Conservation (phyloP, 1,140 invertebrate species). For the Galendromus occidentalis region DNA sequence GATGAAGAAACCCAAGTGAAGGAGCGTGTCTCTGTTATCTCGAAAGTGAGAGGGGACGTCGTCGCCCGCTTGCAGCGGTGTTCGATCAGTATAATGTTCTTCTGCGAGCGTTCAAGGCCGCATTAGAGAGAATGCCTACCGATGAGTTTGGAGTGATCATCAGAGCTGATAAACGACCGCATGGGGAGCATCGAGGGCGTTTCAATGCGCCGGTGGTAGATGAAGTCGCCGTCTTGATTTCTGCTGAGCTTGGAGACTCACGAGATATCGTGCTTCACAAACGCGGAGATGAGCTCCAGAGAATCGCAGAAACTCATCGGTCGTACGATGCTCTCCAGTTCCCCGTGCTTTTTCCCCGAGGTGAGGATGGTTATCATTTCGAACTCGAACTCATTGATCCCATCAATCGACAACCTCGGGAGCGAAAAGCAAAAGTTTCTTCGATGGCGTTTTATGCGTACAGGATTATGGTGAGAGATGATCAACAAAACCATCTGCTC, state of each 20-base stretch:
- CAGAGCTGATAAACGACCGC: slow-evolving; percentile 25
- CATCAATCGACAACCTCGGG: background rate
- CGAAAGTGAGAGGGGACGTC: background rate
- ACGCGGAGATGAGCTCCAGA: slow-evolving; percentile 18
- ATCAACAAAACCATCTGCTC: no score
- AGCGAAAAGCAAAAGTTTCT: no score
- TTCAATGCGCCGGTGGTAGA: slow-evolving; percentile 23
- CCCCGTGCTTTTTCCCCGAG: slow-evolving; percentile 17
- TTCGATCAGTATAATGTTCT: slow-evolving; percentile 11
- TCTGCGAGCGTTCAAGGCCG: slow-evolving; percentile 17
- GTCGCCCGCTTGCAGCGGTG: slow-evolving; percentile 4
- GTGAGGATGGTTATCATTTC: slow-evolving; percentile 19
- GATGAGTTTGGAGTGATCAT: slow-evolving; percentile 20
- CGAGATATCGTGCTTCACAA: slow-evolving; percentile 18
- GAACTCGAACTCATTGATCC: slow-evolving; percentile 10
- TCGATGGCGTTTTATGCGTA: no score
- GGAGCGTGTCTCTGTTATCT: slow-evolving; percentile 3
- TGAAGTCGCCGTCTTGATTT: slow-evolving; percentile 17
- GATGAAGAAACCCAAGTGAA: slow-evolving; percentile 22
- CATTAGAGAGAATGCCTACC: slow-evolving; percentile 17
- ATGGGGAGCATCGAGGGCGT: slow-evolving; percentile 25
- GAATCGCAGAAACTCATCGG: slow-evolving; percentile 13
- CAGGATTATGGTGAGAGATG: no score
- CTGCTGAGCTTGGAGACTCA: slow-evolving; percentile 6
- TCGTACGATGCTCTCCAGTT: slow-evolving; percentile 20